Percentiles rank a stretch among this genome's conserved stretches.
These are phyloP conservation scores for Micrasema minimum DNA, from an alignment of 1,140 invertebrate genomes.

Conservation along the genomic window DNA sequence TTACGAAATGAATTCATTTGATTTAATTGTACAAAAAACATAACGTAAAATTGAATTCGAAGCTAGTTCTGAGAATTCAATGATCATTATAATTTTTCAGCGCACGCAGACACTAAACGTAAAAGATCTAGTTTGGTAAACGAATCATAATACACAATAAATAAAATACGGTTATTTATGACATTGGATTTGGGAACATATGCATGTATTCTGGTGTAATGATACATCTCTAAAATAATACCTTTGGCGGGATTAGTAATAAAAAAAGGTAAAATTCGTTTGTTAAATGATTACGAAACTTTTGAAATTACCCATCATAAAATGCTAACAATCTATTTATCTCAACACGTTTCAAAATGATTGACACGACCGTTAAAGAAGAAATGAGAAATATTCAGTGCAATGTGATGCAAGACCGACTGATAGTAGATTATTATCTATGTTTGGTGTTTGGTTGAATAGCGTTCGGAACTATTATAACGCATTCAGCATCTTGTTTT, in stretches of 20 bases:
- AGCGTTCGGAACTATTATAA: too few relatives aligned
- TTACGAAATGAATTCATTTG: too few relatives aligned
- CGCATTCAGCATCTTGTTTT: too few relatives aligned
- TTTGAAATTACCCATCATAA: slow-evolving; percentile 20
- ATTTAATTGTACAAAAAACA: too few relatives aligned
- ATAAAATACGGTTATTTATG: too few relatives aligned
- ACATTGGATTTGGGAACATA: background rate
- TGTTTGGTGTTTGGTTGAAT: too few relatives aligned
- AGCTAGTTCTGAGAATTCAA: too few relatives aligned
- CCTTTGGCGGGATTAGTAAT: slow-evolving; percentile 6
- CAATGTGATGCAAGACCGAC: slow-evolving; percentile 18
- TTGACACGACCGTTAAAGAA: slow-evolving; percentile 25
- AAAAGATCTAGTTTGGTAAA: too few relatives aligned
- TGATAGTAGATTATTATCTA: background rate
- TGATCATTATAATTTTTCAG: too few relatives aligned
- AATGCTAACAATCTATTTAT: slow-evolving; percentile 31
- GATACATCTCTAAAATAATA: background rate
- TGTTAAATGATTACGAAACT: slow-evolving; percentile 31
- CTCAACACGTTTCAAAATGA: slow-evolving; percentile 25
- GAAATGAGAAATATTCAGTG: slow-evolving; percentile 16
- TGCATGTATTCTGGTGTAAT: background rate
- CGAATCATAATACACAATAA: too few relatives aligned
- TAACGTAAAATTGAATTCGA: too few relatives aligned
- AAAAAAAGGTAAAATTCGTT: slow-evolving; percentile 20
- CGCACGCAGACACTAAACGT: too few relatives aligned